Conservation (phyloP, 1,140 invertebrate genomes). For the Drosophila serrata region DNA sequence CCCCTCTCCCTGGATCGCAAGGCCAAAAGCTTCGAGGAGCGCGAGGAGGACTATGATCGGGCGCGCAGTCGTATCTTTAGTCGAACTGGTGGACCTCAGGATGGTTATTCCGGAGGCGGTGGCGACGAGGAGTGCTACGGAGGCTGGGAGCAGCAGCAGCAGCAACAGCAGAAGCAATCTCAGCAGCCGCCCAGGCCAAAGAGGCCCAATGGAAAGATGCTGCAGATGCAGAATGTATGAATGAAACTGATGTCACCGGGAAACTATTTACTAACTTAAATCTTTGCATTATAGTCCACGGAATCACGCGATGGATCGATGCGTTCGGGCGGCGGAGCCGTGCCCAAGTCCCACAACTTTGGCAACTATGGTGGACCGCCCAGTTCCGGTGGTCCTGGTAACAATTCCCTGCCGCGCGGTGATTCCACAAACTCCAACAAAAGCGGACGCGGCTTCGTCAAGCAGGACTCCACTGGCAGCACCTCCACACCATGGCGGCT, state of each 20-base stretch:
- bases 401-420: slow-evolving; percentile 85
- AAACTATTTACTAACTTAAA: neutral
- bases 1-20: slow-evolving; percentile 89
- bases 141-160: slow-evolving; percentile 62
- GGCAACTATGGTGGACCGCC: slow-evolving; percentile 90
- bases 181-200: slow-evolving; percentile 65
- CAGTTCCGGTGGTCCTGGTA: slow-evolving; percentile 71
- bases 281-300: slow-evolving; percentile 84
- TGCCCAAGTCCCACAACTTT: slow-evolving; percentile 94
- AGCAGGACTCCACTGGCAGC: slow-evolving; percentile 91
- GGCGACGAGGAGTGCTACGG: slow-evolving; percentile 66
- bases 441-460: slow-evolving; percentile 86
- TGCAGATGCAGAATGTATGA: slow-evolving; percentile 82
- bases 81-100: slow-evolving; percentile 85
- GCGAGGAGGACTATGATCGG: slow-evolving; percentile 95
- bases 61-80: slow-evolving; percentile 92
- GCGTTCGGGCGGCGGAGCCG: slow-evolving; percentile 87
- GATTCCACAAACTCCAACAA: slow-evolving; percentile 85
- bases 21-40: slow-evolving; percentile 95
- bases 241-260: rapidly evolving
- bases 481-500: slow-evolving; percentile 89
- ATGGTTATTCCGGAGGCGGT: slow-evolving; percentile 53
- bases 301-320: slow-evolving; percentile 85
- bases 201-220: slow-evolving; percentile 78
- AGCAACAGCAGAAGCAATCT: slow-evolving; percentile 55